These are phyloP conservation scores for Ictidomys tridecemlineatus DNA, from an alignment of 2,113 vertebrate genomes.

Conservation along the genomic window DNA sequence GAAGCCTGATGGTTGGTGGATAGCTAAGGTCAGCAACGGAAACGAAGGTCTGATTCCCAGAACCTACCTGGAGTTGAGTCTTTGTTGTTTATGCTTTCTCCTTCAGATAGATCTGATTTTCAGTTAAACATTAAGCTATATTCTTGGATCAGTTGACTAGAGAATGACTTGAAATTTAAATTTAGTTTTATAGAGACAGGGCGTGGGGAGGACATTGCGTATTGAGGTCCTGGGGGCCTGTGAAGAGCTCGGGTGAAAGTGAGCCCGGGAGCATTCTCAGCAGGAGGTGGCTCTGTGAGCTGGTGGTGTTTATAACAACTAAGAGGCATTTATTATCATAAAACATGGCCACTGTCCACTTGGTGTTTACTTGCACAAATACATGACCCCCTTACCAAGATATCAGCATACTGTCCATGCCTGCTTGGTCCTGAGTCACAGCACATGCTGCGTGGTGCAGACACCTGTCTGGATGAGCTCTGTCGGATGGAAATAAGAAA, in stretches of 20 bases:
- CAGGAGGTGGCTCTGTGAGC: neutral
- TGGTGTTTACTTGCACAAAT: neutral
- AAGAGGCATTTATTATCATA: neutral
- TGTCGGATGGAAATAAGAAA: neutral
- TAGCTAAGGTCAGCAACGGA: constrained; percentile 91
- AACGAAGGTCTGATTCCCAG: constrained; percentile 93
- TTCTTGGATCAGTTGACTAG: neutral
- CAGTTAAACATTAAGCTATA: neutral
- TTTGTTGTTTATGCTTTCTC: neutral
- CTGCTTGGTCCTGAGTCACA: neutral
- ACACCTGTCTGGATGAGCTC: neutral
- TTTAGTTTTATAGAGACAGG: neutral
- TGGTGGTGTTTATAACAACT: neutral
- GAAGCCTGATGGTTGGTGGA: constrained; percentile 96
- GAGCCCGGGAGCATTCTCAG: neutral
- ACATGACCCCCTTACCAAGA: neutral
- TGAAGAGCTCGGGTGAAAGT: neutral
- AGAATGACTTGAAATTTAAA: neutral
- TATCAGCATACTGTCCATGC: neutral
- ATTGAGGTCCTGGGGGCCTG: neutral
- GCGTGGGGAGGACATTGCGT: neutral
- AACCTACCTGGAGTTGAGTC: constrained; percentile 94
- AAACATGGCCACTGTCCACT: neutral
- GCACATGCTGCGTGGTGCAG: neutral
- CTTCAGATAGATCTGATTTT: neutral